Base-by-base conservation (phyloP, 1,140 invertebrate species). In the Drosophila asahinai region DNA sequence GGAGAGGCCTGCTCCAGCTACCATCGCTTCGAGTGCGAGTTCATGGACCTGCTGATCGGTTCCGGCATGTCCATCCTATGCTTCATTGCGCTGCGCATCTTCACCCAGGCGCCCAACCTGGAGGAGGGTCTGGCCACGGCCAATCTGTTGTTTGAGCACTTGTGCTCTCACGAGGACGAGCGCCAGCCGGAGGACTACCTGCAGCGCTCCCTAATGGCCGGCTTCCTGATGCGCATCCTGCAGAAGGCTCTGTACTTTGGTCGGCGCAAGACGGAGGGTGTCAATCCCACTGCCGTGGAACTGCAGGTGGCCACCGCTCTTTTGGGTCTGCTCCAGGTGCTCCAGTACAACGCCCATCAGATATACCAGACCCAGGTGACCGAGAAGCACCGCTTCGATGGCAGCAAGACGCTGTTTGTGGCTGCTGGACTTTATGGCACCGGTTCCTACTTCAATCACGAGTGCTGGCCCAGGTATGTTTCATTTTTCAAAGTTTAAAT, bases 261-360 rank as follows among this genome's bases (percentile, higher is more conserved):
- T 0, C 80, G 81, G 0, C 92, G 92, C 25, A 93, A 91, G 57
- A 92, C 91, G 1, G 92, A 93, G 40, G 83, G 63, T 43, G 76
- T 92, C 8, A 92, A 92, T 91, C 94, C 91, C 17, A 94, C 91
- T 0, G 93, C 94, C 90, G 94, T 94, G 4, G 95, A 96, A 84
- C 91, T 94, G 25, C 92, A 93, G 45, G 94, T 96, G 25, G 95
- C 93, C 11, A 94, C 95, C 15, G 92, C 97, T 17, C 91, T 98
- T 17, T 92, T 97, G 2, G 94, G 95, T 40, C 95, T 97, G 83
- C 94, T 98, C 3, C 96, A 97, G 93, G 94, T 97, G 52, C 92
- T 98, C 3, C 97, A 98, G 77, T 98, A 97, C 93, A 98, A 98
- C 93, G 97, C 97, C 1, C 97, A 98, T 92, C 97, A 98, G 93